phyloP scores from a whole-genome alignment of 2,113 vertebrate species.

The Carassius carassius region DNA sequence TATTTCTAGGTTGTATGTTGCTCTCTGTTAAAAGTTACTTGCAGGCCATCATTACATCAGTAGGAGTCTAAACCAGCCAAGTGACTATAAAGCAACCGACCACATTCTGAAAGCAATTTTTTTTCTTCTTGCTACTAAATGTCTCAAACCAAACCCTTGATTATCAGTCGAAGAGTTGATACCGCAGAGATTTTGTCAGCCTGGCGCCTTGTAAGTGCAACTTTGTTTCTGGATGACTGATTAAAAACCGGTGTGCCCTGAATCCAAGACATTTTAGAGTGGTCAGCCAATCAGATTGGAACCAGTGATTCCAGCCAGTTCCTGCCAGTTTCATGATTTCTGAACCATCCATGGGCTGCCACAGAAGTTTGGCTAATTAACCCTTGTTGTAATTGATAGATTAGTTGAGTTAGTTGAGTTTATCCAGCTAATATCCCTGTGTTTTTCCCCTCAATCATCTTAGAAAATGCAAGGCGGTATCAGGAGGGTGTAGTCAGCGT shows the following conservation, averaged over 20 bases:
- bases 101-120: not conserved
- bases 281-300: not conserved
- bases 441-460: not conserved
- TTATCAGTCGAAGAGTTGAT: not conserved
- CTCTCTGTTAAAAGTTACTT: too few relatives aligned
- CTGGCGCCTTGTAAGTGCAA: constrained; percentile 12
- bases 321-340: not conserved
- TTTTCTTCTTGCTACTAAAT: constrained; percentile 1
- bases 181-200: not conserved
- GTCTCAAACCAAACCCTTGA: not conserved
- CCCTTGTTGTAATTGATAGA: not conserved
- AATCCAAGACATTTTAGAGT: not conserved
- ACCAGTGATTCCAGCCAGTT: not conserved
- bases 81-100: not conserved
- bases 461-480: constrained; percentile 88
- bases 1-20: too few relatives aligned
- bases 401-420: not conserved
- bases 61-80: not conserved
- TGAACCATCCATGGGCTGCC: not conserved
- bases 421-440: not conserved
- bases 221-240: not conserved
- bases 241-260: not conserved
- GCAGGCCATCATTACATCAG: too few relatives aligned
- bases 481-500: constrained; percentile 92
- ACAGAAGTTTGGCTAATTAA: not conserved